These are phyloP conservation scores for Chrysopilus asiliformis DNA, from an alignment of 2,888 invertebrate species.

Conservation along the genomic window DNA sequence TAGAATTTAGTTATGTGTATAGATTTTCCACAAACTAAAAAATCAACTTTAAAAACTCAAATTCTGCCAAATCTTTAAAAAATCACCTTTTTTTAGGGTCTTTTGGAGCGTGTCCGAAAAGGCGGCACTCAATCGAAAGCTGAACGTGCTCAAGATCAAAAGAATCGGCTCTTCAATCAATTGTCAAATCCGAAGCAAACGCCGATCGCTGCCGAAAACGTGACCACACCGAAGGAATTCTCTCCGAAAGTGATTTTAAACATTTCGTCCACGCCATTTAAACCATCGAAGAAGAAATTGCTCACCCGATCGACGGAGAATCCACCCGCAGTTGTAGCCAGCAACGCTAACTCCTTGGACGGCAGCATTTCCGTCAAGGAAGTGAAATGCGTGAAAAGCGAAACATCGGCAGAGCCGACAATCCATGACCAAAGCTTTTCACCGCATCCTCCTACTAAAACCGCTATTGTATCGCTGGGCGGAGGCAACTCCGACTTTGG, in stretches of 20 bases:
- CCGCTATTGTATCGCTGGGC: not conserved
- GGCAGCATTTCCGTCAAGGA: slow-evolving; percentile 4
- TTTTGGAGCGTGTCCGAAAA: slow-evolving; percentile 62
- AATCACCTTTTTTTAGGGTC: slow-evolving; percentile 40
- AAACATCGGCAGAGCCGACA: not conserved
- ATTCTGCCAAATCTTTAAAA: no score
- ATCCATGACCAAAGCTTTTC: not conserved
- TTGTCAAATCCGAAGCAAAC: slow-evolving; percentile 12
- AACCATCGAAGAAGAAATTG: slow-evolving; percentile 17
- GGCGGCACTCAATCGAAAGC: slow-evolving; percentile 48
- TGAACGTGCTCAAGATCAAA: slow-evolving; percentile 61
- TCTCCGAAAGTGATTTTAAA: slow-evolving; percentile 22
- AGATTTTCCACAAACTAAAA: no score
- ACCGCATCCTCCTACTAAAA: not conserved
- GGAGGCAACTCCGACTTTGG: not conserved
- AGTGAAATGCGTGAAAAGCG: no score
- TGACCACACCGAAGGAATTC: slow-evolving; percentile 19
- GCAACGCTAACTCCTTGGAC: slow-evolving; percentile 8
- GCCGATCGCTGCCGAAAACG: slow-evolving; percentile 2
- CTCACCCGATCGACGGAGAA: slow-evolving; percentile 9
- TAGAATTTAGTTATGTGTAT: no score
- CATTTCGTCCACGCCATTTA: slow-evolving; percentile 22
- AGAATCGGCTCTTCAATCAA: slow-evolving; percentile 30
- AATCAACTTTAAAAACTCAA: no score
- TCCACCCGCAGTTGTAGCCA: slow-evolving; percentile 1